phyloP scores from a whole-genome alignment of 2,113 vertebrate species.

The Chloroceryle aenea region DNA sequence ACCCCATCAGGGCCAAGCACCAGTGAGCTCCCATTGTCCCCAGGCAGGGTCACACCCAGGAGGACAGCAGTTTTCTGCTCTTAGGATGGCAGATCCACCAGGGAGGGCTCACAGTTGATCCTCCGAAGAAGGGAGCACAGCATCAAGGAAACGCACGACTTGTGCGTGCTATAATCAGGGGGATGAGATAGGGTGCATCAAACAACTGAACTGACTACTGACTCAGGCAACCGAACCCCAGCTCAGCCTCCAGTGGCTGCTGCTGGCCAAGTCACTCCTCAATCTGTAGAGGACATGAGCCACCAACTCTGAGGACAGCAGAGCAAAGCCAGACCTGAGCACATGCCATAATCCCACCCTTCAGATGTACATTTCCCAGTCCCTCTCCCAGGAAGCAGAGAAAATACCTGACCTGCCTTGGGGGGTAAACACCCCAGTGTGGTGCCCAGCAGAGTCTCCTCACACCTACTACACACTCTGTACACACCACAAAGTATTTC shows the following conservation, averaged over 20 bases:
- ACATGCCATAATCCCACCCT: not conserved
- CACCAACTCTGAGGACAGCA: not conserved
- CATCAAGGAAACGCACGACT: not conserved
- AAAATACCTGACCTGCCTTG: not conserved
- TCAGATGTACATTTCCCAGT: rapidly evolving
- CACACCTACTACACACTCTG: not conserved
- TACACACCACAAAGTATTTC: not conserved
- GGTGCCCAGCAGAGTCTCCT: not conserved
- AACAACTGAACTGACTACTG: not conserved
- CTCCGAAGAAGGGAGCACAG: not conserved
- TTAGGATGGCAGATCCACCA: rapidly evolving
- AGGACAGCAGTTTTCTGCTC: not conserved
- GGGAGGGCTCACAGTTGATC: not conserved
- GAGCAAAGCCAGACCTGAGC: not conserved
- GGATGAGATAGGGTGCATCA: not conserved
- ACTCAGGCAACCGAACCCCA: not conserved
- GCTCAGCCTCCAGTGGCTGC: not conserved
- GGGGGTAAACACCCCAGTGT: rapidly evolving
- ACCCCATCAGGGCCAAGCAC: not conserved
- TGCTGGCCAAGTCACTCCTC: not conserved
- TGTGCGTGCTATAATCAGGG: not conserved
- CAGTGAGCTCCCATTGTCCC: rapidly evolving
- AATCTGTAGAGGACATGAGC: not conserved
- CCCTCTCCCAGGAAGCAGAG: not conserved
- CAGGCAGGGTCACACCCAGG: not conserved